These are phyloP conservation scores for Nycteola revayana DNA, from an alignment of 2,888 invertebrate species.

Conservation along the genomic window DNA sequence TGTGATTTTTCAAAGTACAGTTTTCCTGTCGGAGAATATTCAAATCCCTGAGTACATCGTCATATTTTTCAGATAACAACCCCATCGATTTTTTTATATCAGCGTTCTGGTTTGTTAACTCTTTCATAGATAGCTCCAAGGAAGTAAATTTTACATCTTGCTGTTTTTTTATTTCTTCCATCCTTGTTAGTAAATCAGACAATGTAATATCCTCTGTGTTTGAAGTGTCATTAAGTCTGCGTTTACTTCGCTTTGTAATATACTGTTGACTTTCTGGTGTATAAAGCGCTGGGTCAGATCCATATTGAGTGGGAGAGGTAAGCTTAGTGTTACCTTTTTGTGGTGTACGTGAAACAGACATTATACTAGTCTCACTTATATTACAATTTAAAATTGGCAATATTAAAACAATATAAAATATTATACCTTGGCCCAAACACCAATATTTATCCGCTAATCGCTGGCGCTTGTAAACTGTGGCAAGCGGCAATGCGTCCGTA, in stretches of 20 bases:
- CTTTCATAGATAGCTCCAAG: constrained; percentile 1
- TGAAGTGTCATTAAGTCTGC: constrained; percentile 1
- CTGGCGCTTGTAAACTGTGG: constrained; percentile 4
- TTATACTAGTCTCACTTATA: neutral
- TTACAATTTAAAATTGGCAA: neutral
- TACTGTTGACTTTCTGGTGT: neutral
- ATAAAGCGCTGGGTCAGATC: constrained; percentile 4
- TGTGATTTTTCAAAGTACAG: neutral
- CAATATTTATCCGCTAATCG: constrained; percentile 3
- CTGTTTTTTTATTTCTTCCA: constrained; percentile 5
- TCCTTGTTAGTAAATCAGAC: constrained; percentile 1
- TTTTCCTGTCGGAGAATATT: constrained; percentile 6
- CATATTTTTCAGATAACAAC: constrained; percentile 3
- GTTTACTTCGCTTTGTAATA: constrained; percentile 1
- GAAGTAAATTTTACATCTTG: constrained; percentile 4
- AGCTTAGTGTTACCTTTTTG: constrained; percentile 1
- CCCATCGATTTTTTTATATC: constrained; percentile 3
- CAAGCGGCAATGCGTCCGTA: constrained; percentile 1
- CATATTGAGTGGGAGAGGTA: constrained; percentile 4
- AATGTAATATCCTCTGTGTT: constrained; percentile 1
- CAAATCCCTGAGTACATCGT: constrained; percentile 5
- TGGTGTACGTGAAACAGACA: constrained; percentile 3
- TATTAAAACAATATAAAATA: neutral
- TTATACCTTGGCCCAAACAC: neutral
- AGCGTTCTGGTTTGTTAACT: constrained; percentile 3